Base-by-base conservation (phyloP, 1,140 invertebrate species). In the Drosophila virilis region DNA sequence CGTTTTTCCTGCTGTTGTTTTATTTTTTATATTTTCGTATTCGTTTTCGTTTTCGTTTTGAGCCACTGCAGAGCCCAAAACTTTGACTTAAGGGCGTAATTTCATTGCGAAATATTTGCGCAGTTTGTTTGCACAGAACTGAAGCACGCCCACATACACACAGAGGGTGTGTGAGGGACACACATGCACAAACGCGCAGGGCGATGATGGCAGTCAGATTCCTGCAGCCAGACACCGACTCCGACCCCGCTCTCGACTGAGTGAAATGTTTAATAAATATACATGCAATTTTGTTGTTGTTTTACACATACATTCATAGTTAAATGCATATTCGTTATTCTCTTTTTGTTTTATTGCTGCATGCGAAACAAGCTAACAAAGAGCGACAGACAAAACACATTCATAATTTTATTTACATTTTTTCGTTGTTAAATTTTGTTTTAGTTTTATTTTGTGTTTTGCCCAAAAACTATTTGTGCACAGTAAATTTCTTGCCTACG, bases 21-120 rank as follows among this genome's bases (percentile, higher is more conserved):
- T 46, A 4, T 43, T 54, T 40, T 46, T 8, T 48, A 10, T 15
- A 22, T 61, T 38, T 61, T 55, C 22, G 22, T 28, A 5, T 50
- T 72, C 65, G 15, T 54, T 78, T 71, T 46, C 40, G 37, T 58
- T 65, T 61, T 48, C 58, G 58, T 45, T 67, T 64, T 42, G 48
- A 55, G 51, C 43, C 17, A 37, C 51, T 62, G 33, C 13, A 67
- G 62, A 61, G 40, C 35, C 50, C 60, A 84, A 85, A 85, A 86
- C 70, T 85, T 85, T 86, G 82, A 85, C 82, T 85, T 85, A 78
- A 81, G 78, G 82, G 82, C 78, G 82, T 85, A 85, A 85, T 85
- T 85, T 85, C 82, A 86, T 85, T 85, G 82, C 82, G 84, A 85
- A 85, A 86, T 81, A 85, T 85, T 86, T 85, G 72, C 67, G 38